Conservation (phyloP, 2,888 invertebrate species). For the Hybos culiciformis region DNA sequence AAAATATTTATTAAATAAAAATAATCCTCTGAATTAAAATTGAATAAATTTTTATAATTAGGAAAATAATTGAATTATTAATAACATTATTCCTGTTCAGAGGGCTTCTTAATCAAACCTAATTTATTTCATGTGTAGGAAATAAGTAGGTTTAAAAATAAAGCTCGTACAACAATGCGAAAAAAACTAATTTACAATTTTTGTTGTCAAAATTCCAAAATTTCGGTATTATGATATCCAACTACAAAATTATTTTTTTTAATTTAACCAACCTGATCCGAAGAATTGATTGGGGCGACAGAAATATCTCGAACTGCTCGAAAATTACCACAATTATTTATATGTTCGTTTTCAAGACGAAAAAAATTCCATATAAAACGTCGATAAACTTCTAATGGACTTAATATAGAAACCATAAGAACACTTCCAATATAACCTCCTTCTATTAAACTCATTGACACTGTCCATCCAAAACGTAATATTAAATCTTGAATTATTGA, state of each 20-base stretch:
- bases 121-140: neutral
- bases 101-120: too few relatives aligned
- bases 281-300: constrained; percentile 60
- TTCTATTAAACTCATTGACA: constrained; percentile 55
- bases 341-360: constrained; percentile 76
- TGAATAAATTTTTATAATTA: too few relatives aligned
- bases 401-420: constrained; percentile 49
- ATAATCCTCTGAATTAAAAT: too few relatives aligned
- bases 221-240: too few relatives aligned
- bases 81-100: too few relatives aligned
- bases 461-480: constrained; percentile 63
- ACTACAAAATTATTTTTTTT: neutral
- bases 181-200: neutral
- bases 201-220: too few relatives aligned
- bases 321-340: constrained; percentile 82
- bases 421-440: constrained; percentile 48
- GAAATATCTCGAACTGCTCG: constrained; percentile 77
- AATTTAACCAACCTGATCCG: constrained; percentile 43
- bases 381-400: constrained; percentile 55
- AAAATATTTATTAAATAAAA: too few relatives aligned
- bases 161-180: neutral
- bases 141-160: neutral
- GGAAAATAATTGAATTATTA: too few relatives aligned
- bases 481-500: constrained; percentile 70
- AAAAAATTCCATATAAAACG: constrained; percentile 83